Evolutionary conservation across 2,797 vertebrate genomes (phyloP).

Genomic region (Halcyon leucocephala): DNA sequence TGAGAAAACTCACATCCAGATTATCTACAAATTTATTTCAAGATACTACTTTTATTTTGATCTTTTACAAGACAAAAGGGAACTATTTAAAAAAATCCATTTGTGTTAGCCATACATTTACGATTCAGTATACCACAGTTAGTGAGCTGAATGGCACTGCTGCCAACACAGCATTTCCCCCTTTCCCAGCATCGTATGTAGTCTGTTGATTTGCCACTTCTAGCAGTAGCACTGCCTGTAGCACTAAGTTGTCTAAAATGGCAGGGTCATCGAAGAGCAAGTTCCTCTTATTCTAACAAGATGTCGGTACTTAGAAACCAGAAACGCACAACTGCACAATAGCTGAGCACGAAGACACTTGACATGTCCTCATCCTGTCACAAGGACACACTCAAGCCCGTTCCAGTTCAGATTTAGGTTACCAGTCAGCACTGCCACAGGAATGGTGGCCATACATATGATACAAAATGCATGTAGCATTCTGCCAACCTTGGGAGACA

Average conservation of each 20-base stretch:
- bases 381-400: not conserved
- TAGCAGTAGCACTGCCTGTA: not conserved
- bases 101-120: not conserved
- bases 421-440: not conserved
- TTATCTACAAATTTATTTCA: not conserved
- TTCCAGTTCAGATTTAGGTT: too few species aligned
- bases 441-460: not conserved
- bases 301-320: not conserved
- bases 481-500: not conserved
- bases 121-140: accelerated
- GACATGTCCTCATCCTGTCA: not conserved
- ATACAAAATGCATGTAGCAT: not conserved
- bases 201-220: not conserved
- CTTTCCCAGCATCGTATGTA: accelerated
- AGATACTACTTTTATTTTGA: not conserved
- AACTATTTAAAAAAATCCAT: not conserved
- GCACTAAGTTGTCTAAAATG: not conserved
- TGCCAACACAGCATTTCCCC: not conserved
- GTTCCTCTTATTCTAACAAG: not conserved
- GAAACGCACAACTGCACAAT: not conserved
- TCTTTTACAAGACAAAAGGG: not conserved
- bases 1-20: not conserved
- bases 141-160: accelerated
- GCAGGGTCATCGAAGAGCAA: not conserved
- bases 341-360: not conserved